Conservation (phyloP, 1,140 invertebrate species). For the Macrostomum lignano region DNA sequence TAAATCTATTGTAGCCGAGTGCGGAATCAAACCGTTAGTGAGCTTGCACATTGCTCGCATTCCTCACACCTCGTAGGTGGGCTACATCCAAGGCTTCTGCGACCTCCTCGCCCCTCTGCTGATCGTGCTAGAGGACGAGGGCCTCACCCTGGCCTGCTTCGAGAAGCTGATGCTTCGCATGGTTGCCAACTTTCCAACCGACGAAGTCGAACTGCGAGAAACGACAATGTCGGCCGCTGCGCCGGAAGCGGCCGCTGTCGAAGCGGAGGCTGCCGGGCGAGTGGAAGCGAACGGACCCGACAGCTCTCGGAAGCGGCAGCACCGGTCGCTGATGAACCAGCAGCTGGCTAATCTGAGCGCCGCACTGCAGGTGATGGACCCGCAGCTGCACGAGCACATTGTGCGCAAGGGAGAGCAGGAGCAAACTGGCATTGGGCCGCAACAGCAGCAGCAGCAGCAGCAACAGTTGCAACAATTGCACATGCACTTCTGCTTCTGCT, state of each 20-base stretch:
- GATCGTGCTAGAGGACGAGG: slow-evolving; percentile 66
- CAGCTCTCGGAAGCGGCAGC: too few relatives aligned
- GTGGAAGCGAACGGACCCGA: too few relatives aligned
- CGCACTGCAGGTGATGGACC: slow-evolving; percentile 51
- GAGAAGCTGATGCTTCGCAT: slow-evolving; percentile 60
- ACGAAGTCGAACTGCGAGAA: too few relatives aligned
- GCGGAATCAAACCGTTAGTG: slow-evolving; percentile 9
- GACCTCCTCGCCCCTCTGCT: slow-evolving; percentile 65
- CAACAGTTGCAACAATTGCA: too few relatives aligned
- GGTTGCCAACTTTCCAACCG: slow-evolving; percentile 63
- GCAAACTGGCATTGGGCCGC: too few relatives aligned
- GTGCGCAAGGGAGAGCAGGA: slow-evolving; percentile 68
- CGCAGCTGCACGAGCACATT: slow-evolving; percentile 70
- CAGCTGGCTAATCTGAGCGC: slow-evolving; percentile 76
- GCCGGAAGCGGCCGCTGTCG: too few relatives aligned
- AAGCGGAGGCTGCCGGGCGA: too few relatives aligned
- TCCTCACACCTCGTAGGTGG: too few relatives aligned
- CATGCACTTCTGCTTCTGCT: slow-evolving; percentile 86
- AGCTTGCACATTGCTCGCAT: slow-evolving; percentile 9
- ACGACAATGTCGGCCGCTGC: too few relatives aligned
- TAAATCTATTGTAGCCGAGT: slow-evolving; percentile 8
- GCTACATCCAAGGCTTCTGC: slow-evolving; percentile 55
- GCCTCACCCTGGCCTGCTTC: slow-evolving; percentile 61
- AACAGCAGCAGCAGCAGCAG: too few relatives aligned
- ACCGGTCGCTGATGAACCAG: too few relatives aligned